These are phyloP conservation scores for Chelonus formosanus DNA, from an alignment of 2,888 invertebrate species.

Conservation along the genomic window DNA sequence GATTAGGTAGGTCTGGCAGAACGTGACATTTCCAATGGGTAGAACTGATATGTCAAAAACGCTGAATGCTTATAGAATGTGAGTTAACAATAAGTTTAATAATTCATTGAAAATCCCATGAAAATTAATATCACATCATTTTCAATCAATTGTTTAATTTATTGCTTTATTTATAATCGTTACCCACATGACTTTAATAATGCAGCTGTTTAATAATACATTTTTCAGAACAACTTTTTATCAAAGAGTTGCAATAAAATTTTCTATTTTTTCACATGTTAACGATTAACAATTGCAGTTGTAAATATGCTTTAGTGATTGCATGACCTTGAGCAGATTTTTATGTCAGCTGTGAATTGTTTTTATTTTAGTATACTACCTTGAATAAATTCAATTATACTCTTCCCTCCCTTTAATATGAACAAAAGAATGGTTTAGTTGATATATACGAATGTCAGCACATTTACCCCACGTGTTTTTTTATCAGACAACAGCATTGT, in stretches of 20 bases:
- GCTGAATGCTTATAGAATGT: constrained; percentile 90
- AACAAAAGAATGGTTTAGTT: not conserved
- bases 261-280: not conserved
- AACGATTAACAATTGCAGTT: not conserved
- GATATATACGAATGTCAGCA: too few species aligned
- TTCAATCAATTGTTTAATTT: too few species aligned
- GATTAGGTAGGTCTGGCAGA: constrained; percentile 45
- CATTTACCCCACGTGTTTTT: too few species aligned
- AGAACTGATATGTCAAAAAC: constrained; percentile 80
- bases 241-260: too few species aligned
- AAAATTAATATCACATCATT: too few species aligned
- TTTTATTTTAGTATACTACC: constrained; percentile 21
- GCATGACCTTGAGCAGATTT: constrained; percentile 41
- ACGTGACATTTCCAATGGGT: constrained; percentile 59
- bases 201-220: too few species aligned
- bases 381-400: not conserved
- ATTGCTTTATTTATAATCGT: too few species aligned
- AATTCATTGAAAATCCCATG: not conserved
- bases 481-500: too few species aligned
- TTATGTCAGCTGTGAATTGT: constrained; percentile 40
- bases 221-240: too few species aligned
- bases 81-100: constrained; percentile 84
- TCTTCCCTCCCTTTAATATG: not conserved
- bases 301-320: not conserved
- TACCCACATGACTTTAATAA: too few species aligned